Base-by-base conservation (phyloP, 2,797 vertebrate species). In the Craterocephalus amniculus region DNA sequence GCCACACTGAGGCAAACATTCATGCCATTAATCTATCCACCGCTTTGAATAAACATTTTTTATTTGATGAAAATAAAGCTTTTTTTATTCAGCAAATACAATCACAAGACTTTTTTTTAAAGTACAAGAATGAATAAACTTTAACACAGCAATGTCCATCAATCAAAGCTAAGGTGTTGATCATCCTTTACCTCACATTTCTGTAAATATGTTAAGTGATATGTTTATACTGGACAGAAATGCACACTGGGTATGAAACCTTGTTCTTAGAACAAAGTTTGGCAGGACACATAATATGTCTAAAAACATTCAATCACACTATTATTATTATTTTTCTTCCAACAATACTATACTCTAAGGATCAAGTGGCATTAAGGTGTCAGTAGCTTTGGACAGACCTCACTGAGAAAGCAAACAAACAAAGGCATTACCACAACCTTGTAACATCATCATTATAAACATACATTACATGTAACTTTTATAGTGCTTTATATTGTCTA, bases 311-410 rank as follows among this genome's bases (percentile, higher is more conserved):
- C 72, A 83, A 80, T 81, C 81, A 86, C 84, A 78, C 67, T 64
- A 80, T 14, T 29, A 26, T 51, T 36, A 5, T 20, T 74, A 63
- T 34, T 8, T 34, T 8, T 34, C 75, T 52, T 63, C 36, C 77
- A 22, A 70, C 85, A 86, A 86, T 54, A 27, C 52, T 88, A 72
- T 78, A 57, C 31, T 66, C 9, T 58, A 67, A 78, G 56, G 60
- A 72, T 80, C 36, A 82, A 78, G 79, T 88, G 88, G 86, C 83
- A 12, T 89, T 82, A 78, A 81, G 88, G 90, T 86, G 90, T 93
- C 88, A 91, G 90, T 91, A 87, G 88, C 89, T 90, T 84, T 88
- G 79, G 90, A 93, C 89, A 92, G 91, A 93, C 92, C 93, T 93
- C 90, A 90, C 88, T 90, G 83, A 90, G 77, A 90, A 90, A 85